Conservation (phyloP, 1,140 invertebrate genomes). For the Drosophila orosa region DNA sequence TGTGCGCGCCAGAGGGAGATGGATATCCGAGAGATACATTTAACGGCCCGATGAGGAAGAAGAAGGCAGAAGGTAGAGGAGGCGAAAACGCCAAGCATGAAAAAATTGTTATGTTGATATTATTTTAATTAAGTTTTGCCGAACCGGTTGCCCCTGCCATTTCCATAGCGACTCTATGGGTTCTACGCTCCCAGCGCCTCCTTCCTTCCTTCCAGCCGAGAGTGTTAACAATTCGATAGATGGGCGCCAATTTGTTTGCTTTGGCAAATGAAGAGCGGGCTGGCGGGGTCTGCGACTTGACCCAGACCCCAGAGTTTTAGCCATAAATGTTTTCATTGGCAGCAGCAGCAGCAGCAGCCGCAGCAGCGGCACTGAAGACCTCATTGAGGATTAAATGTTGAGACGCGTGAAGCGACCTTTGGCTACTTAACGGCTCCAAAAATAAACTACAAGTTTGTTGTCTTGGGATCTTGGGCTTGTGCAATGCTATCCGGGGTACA, state of each 20-base stretch:
- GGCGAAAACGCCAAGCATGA: conserved; percentile 29
- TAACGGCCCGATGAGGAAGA: conserved; percentile 66
- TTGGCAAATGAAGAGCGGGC: conserved; percentile 45
- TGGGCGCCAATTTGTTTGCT: conserved; percentile 78
- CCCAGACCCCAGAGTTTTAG: conserved; percentile 49
- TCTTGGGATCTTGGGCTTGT: conserved; percentile 35
- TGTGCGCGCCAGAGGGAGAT: conserved; percentile 34
- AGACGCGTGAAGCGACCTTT: conserved; percentile 65
- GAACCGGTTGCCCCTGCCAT: conserved; percentile 66
- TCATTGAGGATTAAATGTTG: conserved; percentile 72
- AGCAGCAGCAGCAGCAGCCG: conserved; percentile 22
- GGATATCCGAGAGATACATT: conserved; percentile 49
- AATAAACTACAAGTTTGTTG: conserved; percentile 70
- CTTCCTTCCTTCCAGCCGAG: conserved; percentile 24
- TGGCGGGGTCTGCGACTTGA: conserved; percentile 43
- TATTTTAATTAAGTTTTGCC: conserved; percentile 84
- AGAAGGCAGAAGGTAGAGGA: conserved; percentile 45
- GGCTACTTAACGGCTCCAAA: conserved; percentile 83
- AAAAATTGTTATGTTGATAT: conserved; percentile 83
- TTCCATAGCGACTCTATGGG: conserved; percentile 62
- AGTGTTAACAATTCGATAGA: conserved; percentile 79
- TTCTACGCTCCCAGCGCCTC: conserved; percentile 41
- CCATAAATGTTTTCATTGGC: conserved; percentile 64
- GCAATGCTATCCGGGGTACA: conserved; percentile 42
- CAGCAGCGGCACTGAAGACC: conserved; percentile 49